phyloP scores from a whole-genome alignment of 2,888 invertebrate genomes.

The Volucella inanis region DNA sequence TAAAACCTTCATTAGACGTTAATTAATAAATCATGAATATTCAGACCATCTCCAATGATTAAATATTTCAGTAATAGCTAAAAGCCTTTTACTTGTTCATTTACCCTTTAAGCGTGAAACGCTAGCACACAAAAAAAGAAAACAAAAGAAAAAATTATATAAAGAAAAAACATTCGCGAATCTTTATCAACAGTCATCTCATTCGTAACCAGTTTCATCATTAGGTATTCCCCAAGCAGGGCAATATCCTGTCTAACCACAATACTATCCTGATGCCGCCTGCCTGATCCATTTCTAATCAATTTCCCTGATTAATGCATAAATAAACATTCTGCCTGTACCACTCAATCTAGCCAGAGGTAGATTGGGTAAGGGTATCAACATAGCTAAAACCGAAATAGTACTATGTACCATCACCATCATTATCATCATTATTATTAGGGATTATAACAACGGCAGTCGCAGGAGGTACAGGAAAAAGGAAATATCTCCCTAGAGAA shows the following conservation, averaged over 20 bases:
- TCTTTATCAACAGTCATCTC: background rate
- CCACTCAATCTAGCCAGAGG: background rate
- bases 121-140: background rate
- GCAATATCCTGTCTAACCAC: constrained; percentile 46
- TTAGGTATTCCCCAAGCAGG: constrained; percentile 56
- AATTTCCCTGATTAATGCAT: constrained; percentile 74
- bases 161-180: background rate
- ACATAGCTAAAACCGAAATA: constrained; percentile 20
- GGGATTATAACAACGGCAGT: constrained; percentile 62
- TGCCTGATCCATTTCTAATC: constrained; percentile 71
- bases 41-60: constrained; percentile 27
- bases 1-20: constrained; percentile 58
- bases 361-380: background rate
- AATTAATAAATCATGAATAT: constrained; percentile 53
- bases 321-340: constrained; percentile 59
- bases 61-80: constrained; percentile 44
- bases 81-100: background rate
- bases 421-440: constrained; percentile 59
- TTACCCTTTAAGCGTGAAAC: background rate
- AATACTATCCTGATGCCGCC: constrained; percentile 40
- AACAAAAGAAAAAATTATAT: background rate
- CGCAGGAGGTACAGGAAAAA: constrained; percentile 29
- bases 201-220: constrained; percentile 40
- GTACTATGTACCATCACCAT: constrained; percentile 43
- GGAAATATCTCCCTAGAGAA: constrained; percentile 62